phyloP scores from a whole-genome alignment of 2,113 vertebrate species.

The Egretta garzetta region DNA sequence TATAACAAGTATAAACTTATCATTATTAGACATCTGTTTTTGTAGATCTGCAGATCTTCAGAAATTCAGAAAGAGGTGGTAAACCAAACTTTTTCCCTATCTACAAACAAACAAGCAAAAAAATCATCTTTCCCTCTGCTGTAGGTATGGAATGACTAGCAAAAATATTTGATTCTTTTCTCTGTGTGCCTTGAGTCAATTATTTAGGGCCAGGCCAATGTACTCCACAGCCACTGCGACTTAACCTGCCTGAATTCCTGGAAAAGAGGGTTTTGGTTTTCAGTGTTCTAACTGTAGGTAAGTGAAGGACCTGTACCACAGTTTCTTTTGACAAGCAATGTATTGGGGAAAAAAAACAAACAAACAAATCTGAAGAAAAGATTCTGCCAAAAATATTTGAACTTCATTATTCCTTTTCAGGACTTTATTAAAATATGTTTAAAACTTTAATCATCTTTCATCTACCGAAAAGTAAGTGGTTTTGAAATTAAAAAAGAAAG shows the following conservation, averaged over 20 bases:
- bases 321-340: background rate
- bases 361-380: background rate
- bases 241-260: background rate
- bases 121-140: background rate
- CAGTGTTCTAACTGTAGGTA: background rate
- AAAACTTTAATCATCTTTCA: background rate
- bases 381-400: background rate
- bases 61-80: background rate
- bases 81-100: background rate
- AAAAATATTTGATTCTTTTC: background rate
- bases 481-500: background rate
- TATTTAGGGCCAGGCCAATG: background rate
- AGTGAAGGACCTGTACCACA: background rate
- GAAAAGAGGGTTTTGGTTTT: background rate
- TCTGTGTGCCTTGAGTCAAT: background rate
- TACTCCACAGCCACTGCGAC: background rate
- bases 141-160: background rate
- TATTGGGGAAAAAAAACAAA: background rate
- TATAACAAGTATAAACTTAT: background rate
- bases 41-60: background rate
- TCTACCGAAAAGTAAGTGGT: background rate
- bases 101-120: background rate
- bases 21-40: background rate
- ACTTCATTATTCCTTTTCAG: background rate
- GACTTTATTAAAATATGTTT: background rate